Percentiles rank a stretch among this genome's conserved stretches.
Evolutionary conservation across 2,888 invertebrate species (phyloP).

Genomic region (Griposia aprilina): DNA sequence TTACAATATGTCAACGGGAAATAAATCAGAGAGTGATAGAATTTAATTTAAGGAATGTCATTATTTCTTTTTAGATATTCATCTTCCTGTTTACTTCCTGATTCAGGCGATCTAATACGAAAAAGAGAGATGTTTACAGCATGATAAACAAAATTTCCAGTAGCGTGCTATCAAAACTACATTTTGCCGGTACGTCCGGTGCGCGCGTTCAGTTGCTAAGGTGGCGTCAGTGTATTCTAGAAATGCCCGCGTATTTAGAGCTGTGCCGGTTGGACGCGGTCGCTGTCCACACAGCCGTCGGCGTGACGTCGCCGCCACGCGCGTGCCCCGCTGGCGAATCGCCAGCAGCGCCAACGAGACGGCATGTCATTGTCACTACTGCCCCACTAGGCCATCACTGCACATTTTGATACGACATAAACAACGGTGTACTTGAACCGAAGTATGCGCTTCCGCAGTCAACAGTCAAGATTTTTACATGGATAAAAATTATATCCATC

Average conservation of each 20-base stretch:
- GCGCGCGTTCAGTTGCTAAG: slow-evolving; percentile 70
- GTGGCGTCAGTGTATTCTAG: slow-evolving; percentile 75
- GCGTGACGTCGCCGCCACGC: slow-evolving; percentile 69
- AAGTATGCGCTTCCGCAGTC: slow-evolving; percentile 69
- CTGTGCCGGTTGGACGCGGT: slow-evolving; percentile 56
- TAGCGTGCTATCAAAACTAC: slow-evolving; percentile 37
- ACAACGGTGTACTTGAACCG: slow-evolving; percentile 71
- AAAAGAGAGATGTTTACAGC: neutral
- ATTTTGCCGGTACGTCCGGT: slow-evolving; percentile 42
- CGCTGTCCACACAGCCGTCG: slow-evolving; percentile 42
- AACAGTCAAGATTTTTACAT: slow-evolving; percentile 34
- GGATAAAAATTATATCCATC: neutral
- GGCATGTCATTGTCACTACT: slow-evolving; percentile 79
- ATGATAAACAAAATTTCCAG: slow-evolving; percentile 44
- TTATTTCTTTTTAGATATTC: neutral
- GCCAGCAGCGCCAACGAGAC: slow-evolving; percentile 75
- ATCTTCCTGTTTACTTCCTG: slow-evolving; percentile 13
- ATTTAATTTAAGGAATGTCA: slow-evolving; percentile 8
- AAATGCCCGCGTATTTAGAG: slow-evolving; percentile 65
- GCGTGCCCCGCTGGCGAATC: slow-evolving; percentile 79
- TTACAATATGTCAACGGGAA: slow-evolving; percentile 23
- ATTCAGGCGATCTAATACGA: slow-evolving; percentile 3
- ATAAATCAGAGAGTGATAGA: slow-evolving; percentile 16
- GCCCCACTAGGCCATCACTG: slow-evolving; percentile 71
- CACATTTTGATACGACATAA: slow-evolving; percentile 70